Evolutionary conservation across 2,888 invertebrate genomes (phyloP), one percentile per base, ranked within the genome.

Genomic region (Chrysolina haemoptera): DNA sequence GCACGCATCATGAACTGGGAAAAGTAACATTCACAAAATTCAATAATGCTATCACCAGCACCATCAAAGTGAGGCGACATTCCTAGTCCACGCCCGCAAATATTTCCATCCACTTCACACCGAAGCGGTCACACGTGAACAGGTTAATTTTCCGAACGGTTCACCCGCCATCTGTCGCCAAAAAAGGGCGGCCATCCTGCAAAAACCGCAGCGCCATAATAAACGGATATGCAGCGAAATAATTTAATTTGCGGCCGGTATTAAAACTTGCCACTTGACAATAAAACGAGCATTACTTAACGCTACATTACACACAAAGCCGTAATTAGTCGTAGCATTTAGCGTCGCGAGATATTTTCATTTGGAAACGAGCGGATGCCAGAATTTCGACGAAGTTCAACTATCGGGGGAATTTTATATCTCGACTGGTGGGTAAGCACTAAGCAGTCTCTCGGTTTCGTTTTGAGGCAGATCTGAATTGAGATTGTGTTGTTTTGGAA

Each of bases 241-340:
- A 78, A 78, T 77, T 77, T 76, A 72, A 75, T 76, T 78, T 71
- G 64, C 41, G 62, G 65, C 70, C 71, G 48, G 75, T 77, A 79
- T 78, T 79, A 78, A 77, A 79, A 78, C 78, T 78, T 74, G 73
- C 75, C 72, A 75, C 76, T 80, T 76, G 79, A 80, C 78, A 80
- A 80, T 79, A 80, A 79, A 80, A 80, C 78, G 78, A 75, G 73
- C 77, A 80, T 78, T 78, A 80, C 75, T 78, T 79, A 71, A 76
- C 79, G 72, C 69, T 78, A 80, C 80, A 80, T 80, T 80, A 79
- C 77, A 68, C 72, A 64, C 71, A 70, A 68, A 74, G 73, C 75
- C 73, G 79, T 79, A 80, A 80, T 80, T 79, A 79, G 79, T 76
- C 63, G 69, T 53, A 71, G 79, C 77, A 66, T 77, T 78, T 78